Percentiles rank a stretch among this genome's conserved stretches.
Evolutionary conservation across 2,797 vertebrate genomes (phyloP).

Genomic region (Calcarius lapponicus): DNA sequence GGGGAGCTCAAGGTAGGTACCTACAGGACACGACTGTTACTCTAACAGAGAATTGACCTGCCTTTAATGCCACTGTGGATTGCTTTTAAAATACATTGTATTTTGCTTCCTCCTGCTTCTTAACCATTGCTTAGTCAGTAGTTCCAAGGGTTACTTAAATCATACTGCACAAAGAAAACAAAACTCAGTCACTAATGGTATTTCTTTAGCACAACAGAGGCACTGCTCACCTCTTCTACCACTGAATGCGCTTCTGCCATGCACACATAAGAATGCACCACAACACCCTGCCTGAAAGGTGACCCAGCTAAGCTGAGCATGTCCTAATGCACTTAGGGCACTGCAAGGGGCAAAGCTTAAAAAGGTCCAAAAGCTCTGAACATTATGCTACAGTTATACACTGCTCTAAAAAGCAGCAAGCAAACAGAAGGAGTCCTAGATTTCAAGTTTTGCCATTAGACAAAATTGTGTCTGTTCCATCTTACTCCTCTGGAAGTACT

Average conservation of each 20-base stretch:
- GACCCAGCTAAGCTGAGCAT: background rate
- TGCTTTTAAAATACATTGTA: background rate
- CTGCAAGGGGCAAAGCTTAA: background rate
- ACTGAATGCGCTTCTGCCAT: background rate
- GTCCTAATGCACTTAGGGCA: background rate
- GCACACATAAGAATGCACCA: background rate
- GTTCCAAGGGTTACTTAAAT: background rate
- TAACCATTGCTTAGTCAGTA: background rate
- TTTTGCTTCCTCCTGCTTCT: background rate
- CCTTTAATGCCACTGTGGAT: background rate
- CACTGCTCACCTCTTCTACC: background rate
- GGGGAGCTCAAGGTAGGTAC: background rate
- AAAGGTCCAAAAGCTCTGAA: background rate
- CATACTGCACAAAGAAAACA: background rate
- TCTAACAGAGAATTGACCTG: background rate
- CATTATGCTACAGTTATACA: background rate
- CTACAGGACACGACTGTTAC: background rate
- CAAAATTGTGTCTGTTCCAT: background rate
- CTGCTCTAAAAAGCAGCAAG: background rate
- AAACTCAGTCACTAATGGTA: background rate
- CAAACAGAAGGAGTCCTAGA: background rate
- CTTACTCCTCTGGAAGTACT: background rate
- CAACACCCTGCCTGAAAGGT: background rate
- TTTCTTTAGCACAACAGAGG: background rate
- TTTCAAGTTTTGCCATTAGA: background rate